Evolutionary conservation across 2,888 invertebrate genomes (phyloP).

Genomic region (Pseudeuparius sepicola): DNA sequence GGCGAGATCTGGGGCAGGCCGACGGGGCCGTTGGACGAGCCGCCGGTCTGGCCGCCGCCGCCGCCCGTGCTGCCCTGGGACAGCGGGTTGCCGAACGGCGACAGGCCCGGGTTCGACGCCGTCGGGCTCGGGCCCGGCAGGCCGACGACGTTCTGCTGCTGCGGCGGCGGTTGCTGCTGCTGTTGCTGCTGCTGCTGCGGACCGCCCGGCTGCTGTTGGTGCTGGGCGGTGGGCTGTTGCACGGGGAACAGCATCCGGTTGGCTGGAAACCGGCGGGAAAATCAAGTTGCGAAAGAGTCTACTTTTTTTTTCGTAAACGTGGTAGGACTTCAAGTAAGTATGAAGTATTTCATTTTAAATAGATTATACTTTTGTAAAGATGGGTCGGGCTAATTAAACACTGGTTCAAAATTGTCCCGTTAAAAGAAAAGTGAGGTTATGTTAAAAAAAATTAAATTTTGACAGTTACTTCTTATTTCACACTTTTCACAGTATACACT

Average conservation of each 20-base stretch:
- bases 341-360: too few species aligned
- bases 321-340: too few species aligned
- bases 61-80: constrained; percentile 30
- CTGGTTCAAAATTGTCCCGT: too few species aligned
- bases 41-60: constrained; percentile 29
- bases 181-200: constrained; percentile 29
- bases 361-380: too few species aligned
- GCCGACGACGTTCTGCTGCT: constrained; percentile 56
- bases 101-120: constrained; percentile 51
- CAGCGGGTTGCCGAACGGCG: constrained; percentile 60
- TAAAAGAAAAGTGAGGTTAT: too few species aligned
- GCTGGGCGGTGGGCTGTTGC: constrained; percentile 30
- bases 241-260: constrained; percentile 36
- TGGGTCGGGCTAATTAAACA: too few species aligned
- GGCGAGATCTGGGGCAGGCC: constrained; percentile 37
- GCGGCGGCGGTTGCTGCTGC: constrained; percentile 31
- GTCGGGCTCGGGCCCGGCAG: constrained; percentile 73
- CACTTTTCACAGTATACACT: too few species aligned
- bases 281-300: too few species aligned
- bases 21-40: constrained; percentile 40
- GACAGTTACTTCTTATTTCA: too few species aligned
- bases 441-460: too few species aligned
- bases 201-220: constrained; percentile 37
- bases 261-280: too few species aligned
- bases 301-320: too few species aligned